Base-by-base conservation (phyloP, 2,797 vertebrate species). In the Sandelia bainsii region DNA sequence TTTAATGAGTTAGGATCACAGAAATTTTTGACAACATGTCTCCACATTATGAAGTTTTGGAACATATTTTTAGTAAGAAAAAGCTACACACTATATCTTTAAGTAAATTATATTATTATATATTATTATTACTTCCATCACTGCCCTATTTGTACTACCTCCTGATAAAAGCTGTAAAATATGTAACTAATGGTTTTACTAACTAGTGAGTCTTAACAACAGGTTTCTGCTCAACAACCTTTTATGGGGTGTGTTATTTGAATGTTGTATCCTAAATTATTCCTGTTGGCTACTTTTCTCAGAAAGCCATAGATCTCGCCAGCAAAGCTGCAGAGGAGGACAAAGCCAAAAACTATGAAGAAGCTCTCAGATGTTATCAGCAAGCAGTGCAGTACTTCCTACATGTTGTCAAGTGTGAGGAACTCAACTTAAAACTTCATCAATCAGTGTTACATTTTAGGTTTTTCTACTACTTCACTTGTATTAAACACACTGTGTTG, bases 251-350 rank as follows among this genome's bases (percentile, higher is more conserved):
- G 44, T 62, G 45, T 29, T 13, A 14, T 50, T 34, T 3, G 19
- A 19, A 54, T 1, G 0, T 50, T 34, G 5, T 53, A 8, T 9
- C n/a, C 4, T 25, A 29, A 48, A 37, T 66, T 23, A 44, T 58
- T 67, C 19, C 20, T 20, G 20, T 19, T 53, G 8, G 29, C 8
- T 62, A 0, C 73, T 23, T 3, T 69, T 89, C 73, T 56, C 91
- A 99, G 97, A 99, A 99, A 97, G 98, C 96, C 16, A 97, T 98
- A 83, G 96, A 97, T 79, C 94, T 99, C 32, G 97, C 96, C 76
- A 95, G 13, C 89, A 99, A 96, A 89, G 97, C 97, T 19, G 90
- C 97, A 0, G 94, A 96, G 76, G 96, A 97, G 86, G 98, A 99
- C 90, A 97, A 98, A 92, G 97, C 96, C 45, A 93, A 96, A 68